A percentile compares a stretch with the other conserved stretches of the same genome.
phyloP scores from a whole-genome alignment of 2,888 invertebrate species.

The Ferdinandea cuprea region DNA sequence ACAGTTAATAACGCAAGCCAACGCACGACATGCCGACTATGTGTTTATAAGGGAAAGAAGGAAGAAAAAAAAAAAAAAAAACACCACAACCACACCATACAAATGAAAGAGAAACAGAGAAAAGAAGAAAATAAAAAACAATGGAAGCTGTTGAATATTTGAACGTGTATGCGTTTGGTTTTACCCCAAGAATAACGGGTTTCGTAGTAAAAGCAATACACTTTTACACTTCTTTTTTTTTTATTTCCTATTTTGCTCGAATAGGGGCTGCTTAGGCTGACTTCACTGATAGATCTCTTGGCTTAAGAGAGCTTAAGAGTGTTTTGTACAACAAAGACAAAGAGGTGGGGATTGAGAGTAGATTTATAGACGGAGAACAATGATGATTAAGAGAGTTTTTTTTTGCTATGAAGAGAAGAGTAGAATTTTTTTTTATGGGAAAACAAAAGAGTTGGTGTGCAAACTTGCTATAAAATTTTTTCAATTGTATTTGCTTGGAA shows the following conservation, averaged over 20 bases:
- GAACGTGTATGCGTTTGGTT: slow-evolving; percentile 18
- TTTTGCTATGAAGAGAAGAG: slow-evolving; percentile 9
- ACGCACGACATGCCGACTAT: slow-evolving; percentile 48
- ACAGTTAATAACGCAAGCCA: slow-evolving; percentile 29
- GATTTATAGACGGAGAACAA: no score
- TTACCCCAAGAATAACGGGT: slow-evolving; percentile 62
- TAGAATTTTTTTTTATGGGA: slow-evolving; percentile 3
- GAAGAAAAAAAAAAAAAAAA: neutral
- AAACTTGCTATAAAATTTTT: slow-evolving; percentile 39
- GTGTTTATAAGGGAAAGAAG: slow-evolving; percentile 7
- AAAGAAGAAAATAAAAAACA: slow-evolving; percentile 33
- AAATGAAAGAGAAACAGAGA: slow-evolving; percentile 35
- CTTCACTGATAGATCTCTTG: slow-evolving; percentile 11
- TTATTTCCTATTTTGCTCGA: slow-evolving; percentile 49
- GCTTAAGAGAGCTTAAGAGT: slow-evolving; percentile 3
- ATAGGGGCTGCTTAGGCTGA: slow-evolving; percentile 50
- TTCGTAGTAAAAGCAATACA: slow-evolving; percentile 61
- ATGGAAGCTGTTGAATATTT: slow-evolving; percentile 16
- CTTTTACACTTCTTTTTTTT: no score
- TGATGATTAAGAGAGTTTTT: no score
- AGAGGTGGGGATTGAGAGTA: no score
- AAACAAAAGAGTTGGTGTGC: slow-evolving; percentile 35
- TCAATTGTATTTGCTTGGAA: neutral
- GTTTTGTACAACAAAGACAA: no score
- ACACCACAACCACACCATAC: neutral